Evolutionary conservation across 2,797 vertebrate genomes (phyloP).

Genomic region (Eurystomus glaucurus): DNA sequence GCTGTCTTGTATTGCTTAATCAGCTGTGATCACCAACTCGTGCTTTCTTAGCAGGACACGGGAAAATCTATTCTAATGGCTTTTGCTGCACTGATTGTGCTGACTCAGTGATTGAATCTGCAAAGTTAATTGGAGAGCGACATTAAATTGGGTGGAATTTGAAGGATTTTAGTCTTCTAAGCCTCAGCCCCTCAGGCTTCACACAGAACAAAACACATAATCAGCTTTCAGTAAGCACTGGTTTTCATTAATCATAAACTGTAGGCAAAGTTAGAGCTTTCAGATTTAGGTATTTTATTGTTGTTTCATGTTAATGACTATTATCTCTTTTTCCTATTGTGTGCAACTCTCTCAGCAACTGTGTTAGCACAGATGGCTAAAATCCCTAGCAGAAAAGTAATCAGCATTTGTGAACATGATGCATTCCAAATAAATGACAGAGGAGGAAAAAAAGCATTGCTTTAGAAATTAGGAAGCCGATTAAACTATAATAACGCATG

Average conservation of each 20-base stretch:
- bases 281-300: conserved; percentile 75
- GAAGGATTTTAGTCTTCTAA: conserved; percentile 72
- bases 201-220: conserved; percentile 74
- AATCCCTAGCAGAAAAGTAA: conserved; percentile 74
- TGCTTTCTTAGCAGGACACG: not conserved
- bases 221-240: conserved; percentile 75
- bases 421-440: conserved; percentile 73
- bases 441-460: conserved; percentile 37
- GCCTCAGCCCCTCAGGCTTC: conserved; percentile 59
- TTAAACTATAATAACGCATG: conserved; percentile 44
- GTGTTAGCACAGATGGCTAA: conserved; percentile 75
- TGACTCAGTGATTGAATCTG: conserved; percentile 68
- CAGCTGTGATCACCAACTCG: not conserved
- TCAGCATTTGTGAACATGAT: conserved; percentile 60
- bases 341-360: conserved; percentile 64
- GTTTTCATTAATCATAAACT: conserved; percentile 81
- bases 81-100: conserved; percentile 65
- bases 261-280: conserved; percentile 74
- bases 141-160: conserved; percentile 73
- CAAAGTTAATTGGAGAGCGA: conserved; percentile 69
- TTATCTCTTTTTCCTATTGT: conserved; percentile 67
- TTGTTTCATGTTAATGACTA: conserved; percentile 78
- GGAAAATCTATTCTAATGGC: conserved; percentile 51
- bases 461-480: conserved; percentile 57
- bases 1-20: not conserved